Evolutionary conservation across 2,113 vertebrate species (phyloP).

Genomic region (Arvicanthis niloticus): DNA sequence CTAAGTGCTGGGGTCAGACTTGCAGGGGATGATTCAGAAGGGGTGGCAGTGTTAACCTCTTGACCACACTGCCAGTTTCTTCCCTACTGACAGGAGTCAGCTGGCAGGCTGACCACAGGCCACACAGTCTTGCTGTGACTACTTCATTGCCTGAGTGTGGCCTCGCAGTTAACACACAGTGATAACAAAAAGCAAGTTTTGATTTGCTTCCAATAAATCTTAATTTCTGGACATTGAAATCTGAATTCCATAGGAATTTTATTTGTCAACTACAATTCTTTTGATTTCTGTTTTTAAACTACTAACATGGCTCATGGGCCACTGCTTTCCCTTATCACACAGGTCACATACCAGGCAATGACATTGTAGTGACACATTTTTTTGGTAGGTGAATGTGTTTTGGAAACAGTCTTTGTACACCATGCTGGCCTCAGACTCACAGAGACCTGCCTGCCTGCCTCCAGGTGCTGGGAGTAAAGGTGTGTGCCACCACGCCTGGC

Average conservation of each 20-base stretch:
- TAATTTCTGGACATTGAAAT: background rate
- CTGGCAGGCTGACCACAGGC: background rate
- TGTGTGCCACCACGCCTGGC: background rate
- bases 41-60: background rate
- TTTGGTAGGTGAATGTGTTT: background rate
- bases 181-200: background rate
- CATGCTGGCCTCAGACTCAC: background rate
- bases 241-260: conserved; percentile 10
- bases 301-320: background rate
- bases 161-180: background rate
- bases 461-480: background rate
- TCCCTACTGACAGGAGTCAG: background rate
- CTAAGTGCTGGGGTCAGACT: background rate
- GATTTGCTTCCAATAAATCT: background rate
- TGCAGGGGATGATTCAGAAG: background rate
- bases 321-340: background rate
- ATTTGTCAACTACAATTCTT: background rate
- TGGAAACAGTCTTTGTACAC: background rate
- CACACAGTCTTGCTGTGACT: background rate
- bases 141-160: background rate
- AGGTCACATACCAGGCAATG: background rate
- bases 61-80: background rate
- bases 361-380: background rate
- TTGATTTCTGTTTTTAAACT: background rate
- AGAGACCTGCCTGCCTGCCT: background rate